These are phyloP conservation scores for Digitonthophagus gazella DNA, from an alignment of 2,888 invertebrate genomes.

Conservation along the genomic window DNA sequence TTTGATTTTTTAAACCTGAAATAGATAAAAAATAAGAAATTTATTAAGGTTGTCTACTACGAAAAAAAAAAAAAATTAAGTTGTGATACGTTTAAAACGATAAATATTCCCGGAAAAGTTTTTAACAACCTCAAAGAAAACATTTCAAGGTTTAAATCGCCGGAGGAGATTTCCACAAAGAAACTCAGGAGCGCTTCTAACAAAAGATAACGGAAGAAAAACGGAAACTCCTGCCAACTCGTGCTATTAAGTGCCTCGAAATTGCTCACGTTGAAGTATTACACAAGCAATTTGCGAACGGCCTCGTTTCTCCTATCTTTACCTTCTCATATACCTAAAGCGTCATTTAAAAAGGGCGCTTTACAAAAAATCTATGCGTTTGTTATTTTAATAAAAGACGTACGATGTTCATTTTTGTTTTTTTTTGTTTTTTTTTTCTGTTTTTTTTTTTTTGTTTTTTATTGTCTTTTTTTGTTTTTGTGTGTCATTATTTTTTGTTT, in stretches of 20 bases:
- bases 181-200: not conserved
- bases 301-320: not conserved
- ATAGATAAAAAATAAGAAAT: not conserved
- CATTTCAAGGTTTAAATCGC: not conserved
- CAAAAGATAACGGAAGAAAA: not conserved
- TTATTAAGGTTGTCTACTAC: not conserved
- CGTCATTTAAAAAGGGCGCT: not conserved
- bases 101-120: not conserved
- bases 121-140: not conserved
- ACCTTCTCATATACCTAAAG: not conserved
- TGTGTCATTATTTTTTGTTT: too few relatives aligned
- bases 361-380: not conserved
- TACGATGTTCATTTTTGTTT: constrained; percentile 3
- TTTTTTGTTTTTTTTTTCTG: too few relatives aligned
- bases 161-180: not conserved
- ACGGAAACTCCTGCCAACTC: not conserved
- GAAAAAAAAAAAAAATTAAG: not conserved
- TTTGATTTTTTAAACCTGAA: constrained; percentile 3
- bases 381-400: constrained; percentile 6
- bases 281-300: constrained; percentile 11
- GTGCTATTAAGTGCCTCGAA: not conserved
- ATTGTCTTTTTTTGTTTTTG: too few relatives aligned
- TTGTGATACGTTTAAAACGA: not conserved
- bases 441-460: too few relatives aligned
- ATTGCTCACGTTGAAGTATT: constrained; percentile 11